Evolutionary conservation across 2,888 invertebrate genomes (phyloP).

Genomic region (Drosophila cognata): DNA sequence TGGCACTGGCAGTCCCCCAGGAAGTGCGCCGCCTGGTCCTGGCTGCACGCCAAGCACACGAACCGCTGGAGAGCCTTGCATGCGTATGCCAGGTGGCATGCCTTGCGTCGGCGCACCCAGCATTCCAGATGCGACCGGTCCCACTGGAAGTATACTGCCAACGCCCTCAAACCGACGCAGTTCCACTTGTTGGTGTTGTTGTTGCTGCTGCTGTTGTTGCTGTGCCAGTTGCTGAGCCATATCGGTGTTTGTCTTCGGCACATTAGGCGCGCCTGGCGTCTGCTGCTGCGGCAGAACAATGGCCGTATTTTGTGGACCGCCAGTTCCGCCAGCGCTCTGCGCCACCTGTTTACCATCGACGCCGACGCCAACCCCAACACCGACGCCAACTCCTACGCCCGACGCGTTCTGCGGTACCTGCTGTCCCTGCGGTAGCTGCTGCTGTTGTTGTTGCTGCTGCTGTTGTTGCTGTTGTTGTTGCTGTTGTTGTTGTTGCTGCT

Average conservation of each 20-base stretch:
- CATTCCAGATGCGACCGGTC: constrained; percentile 53
- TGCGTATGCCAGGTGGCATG: constrained; percentile 81
- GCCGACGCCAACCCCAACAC: constrained; percentile 36
- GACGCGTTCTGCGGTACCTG: constrained; percentile 47
- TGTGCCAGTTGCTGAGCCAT: constrained; percentile 77
- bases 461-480: fast-evolving
- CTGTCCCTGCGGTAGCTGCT: constrained; percentile 41
- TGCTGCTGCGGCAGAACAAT: constrained; percentile 74
- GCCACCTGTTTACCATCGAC: constrained; percentile 53
- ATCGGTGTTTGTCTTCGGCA: constrained; percentile 72
- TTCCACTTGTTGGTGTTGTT: constrained; percentile 79
- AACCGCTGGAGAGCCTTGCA: constrained; percentile 82
- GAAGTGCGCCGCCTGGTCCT: constrained; percentile 56
- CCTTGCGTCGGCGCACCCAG: constrained; percentile 69
- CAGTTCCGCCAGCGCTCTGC: constrained; percentile 39
- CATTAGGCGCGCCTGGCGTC: constrained; percentile 62
- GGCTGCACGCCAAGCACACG: constrained; percentile 73
- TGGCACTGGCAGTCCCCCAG: constrained; percentile 51
- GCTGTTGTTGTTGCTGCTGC: constrained; percentile 65
- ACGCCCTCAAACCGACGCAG: constrained; percentile 82
- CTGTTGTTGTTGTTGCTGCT: constrained; percentile 49
- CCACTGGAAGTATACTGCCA: constrained; percentile 64
- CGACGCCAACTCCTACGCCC: constrained; percentile 35
- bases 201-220: constrained; percentile 59
- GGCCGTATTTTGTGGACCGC: constrained; percentile 63